phyloP scores from a whole-genome alignment of 2,113 vertebrate genomes.

The Sinocyclocheilus grahami region DNA sequence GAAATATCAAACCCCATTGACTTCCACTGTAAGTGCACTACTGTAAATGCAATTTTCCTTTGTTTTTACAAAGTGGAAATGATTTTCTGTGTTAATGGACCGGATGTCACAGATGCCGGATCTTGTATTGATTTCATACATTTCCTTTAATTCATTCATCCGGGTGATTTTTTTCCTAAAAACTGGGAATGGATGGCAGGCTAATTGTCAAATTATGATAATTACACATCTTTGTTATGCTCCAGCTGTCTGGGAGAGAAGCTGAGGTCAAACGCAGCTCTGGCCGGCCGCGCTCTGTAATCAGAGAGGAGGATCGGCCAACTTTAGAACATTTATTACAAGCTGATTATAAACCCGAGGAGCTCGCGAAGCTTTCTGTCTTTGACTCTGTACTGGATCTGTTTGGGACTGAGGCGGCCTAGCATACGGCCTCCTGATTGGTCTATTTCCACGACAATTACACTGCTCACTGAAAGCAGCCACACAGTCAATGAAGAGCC shows the following conservation, averaged over 20 bases:
- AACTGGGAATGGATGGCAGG: slow-evolving; percentile 83
- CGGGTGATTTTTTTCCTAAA: slow-evolving; percentile 69
- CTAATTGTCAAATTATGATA: slow-evolving; percentile 96
- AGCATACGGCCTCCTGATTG: slow-evolving; percentile 78
- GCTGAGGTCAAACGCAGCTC: slow-evolving; percentile 75
- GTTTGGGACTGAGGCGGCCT: slow-evolving; percentile 70
- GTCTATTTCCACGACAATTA: slow-evolving; percentile 91
- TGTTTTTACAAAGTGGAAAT: slow-evolving; percentile 10
- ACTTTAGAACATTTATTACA: slow-evolving; percentile 78
- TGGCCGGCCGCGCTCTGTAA: slow-evolving; percentile 62
- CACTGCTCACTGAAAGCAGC: slow-evolving; percentile 85
- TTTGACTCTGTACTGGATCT: slow-evolving; percentile 20
- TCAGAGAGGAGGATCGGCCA: slow-evolving; percentile 65
- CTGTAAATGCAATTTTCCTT: neutral
- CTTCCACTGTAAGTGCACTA: neutral
- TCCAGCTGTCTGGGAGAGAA: slow-evolving; percentile 85
- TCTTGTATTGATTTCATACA: neutral
- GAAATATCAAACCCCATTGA: neutral
- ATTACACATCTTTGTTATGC: slow-evolving; percentile 87
- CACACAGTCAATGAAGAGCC: slow-evolving; percentile 64
- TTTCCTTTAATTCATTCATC: neutral
- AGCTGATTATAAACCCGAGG: slow-evolving; percentile 82
- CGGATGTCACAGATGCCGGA: neutral
- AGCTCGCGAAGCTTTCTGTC: neutral
- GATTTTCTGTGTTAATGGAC: neutral